Evolutionary conservation across 2,113 vertebrate genomes (phyloP), one percentile per base, ranked within the genome.

Genomic region (Aleadryas rufinucha): DNA sequence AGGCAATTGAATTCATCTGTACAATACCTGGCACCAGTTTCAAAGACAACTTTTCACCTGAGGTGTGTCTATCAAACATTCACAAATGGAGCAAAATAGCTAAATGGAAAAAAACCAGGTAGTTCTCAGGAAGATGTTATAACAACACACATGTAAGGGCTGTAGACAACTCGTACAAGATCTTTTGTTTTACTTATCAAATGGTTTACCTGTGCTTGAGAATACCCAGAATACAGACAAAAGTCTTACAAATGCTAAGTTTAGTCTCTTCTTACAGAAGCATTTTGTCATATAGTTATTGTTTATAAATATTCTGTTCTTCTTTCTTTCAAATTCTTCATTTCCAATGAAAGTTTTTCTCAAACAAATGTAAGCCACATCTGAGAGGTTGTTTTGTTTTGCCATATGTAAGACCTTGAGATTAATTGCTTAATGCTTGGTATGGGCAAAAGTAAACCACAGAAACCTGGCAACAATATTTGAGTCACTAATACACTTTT

Each of bases 391-490:
- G 42, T 74, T 93, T 85, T 94, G 75, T 83, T 91, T 91, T 96
- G 64, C 78, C 22, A 3, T 31, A 50, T 60, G 33, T 52, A 77
- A 96, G 10, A 84, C 79, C 63, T 90, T 66, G 59, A 85, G 61
- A 91, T 94, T 94, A 96, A 96, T 93, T 94, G 59, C 71, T 88
- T 92, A 84, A 81, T 93, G 63, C 39, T 59, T 54, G 27, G 33
- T 83, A 70, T 47, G 69, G 82, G 44, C 61, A 74, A 84, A 94
- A 78, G 54, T 37, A 84, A 91, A 74, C 89, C 93, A 90, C 93
- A 94, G 93, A 97, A 96, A 94, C 71, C 75, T 88, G 89, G 90
- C 88, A 94, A 79, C 57, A 82, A 24, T 28, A 22, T 57, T 63
- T 65, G 42, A 93, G 54, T 86, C 44, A 52, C 76, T 89, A 88